Evolutionary conservation across 2,797 vertebrate species (phyloP), one percentile per base, ranked within the genome.

Genomic region (Trachurus trachurus): DNA sequence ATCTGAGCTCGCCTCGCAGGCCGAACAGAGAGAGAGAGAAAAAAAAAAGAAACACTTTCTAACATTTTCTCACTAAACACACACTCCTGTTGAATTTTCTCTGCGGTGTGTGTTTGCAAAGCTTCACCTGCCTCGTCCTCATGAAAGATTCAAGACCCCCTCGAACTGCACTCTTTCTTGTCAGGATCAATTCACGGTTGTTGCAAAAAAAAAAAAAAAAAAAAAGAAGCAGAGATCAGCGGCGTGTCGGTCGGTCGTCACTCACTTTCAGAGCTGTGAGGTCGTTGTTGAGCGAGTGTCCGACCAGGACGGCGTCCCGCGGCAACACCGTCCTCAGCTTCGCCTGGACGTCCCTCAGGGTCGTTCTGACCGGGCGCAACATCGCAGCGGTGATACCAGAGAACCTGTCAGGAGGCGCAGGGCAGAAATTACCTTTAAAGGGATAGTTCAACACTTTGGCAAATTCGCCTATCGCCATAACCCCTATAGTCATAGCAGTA

Each of bases 221-320:
- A 26, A 26, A 3, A 26, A 26, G 26, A 3, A 39, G 5, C 7
- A 11, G 59, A 53, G 42, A 50, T 19, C 9, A 0, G 22, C 22
- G 49, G 0, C 52, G 26, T 26, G 26, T 26, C 26, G 3, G 26
- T 26, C 26, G 3, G 9, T 6, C 3, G 31, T 53, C 17, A 90
- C 96, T 91, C 79, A 98, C 97, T 83, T 97, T 93, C 67, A 99
- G 88, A 66, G 96, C 96, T 11, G 50, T 68, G 19, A 99, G 96
- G 89, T 98, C 97, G 15, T 89, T 83, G 53, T 97, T 91, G 8
- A 99, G 83, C 0, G 96, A 97, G 81, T 99, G 97, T 10, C 97
- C 98, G 40, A 98, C 97, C 85, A 99, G 92, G 5, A 98, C 95
- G 0, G 96, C 97, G 15, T 98, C 91, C 0, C 15, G 69, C 2